phyloP scores from a whole-genome alignment of 23 tunicate genomes.

The Botrylloides violaceus region DNA sequence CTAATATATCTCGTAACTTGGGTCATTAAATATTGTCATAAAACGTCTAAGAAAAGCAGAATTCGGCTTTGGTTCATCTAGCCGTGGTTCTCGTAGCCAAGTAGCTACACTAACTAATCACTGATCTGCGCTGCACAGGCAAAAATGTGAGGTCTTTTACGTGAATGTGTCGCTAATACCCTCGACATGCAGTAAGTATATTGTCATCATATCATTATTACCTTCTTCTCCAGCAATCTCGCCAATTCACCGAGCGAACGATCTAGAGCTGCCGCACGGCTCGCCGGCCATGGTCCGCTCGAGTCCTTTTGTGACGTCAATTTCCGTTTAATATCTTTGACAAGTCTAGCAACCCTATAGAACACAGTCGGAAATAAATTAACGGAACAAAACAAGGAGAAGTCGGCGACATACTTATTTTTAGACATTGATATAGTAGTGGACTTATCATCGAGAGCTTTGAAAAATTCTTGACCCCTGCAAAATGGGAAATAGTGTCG shows the following conservation, averaged over 20 bases:
- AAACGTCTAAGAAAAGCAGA: too few relatives aligned
- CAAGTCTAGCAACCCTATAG: constrained; percentile 44
- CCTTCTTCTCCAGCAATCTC: constrained; percentile 64
- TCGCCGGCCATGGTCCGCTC: constrained; percentile 92
- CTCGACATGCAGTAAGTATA: too few relatives aligned
- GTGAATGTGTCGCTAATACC: too few relatives aligned
- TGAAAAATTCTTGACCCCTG: constrained; percentile 69
- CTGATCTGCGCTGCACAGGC: too few relatives aligned
- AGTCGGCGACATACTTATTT: constrained; percentile 32
- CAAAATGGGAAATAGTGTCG: neutral
- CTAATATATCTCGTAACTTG: too few relatives aligned
- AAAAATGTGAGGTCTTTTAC: too few relatives aligned
- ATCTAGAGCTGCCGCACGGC: constrained; percentile 61
- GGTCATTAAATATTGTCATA: too few relatives aligned
- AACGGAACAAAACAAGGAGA: neutral
- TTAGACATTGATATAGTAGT: constrained; percentile 22
- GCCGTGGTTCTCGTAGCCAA: too few relatives aligned
- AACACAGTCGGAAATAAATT: neutral
- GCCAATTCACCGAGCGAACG: constrained; percentile 71
- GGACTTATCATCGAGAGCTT: constrained; percentile 33
- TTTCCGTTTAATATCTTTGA: constrained; percentile 60
- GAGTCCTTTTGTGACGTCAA: constrained; percentile 57
- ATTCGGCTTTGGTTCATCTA: too few relatives aligned
- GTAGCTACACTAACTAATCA: too few relatives aligned
- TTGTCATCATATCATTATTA: too few relatives aligned